Evolutionary conservation across 1,140 invertebrate species (phyloP).

Genomic region (Palaemon carinicauda): DNA sequence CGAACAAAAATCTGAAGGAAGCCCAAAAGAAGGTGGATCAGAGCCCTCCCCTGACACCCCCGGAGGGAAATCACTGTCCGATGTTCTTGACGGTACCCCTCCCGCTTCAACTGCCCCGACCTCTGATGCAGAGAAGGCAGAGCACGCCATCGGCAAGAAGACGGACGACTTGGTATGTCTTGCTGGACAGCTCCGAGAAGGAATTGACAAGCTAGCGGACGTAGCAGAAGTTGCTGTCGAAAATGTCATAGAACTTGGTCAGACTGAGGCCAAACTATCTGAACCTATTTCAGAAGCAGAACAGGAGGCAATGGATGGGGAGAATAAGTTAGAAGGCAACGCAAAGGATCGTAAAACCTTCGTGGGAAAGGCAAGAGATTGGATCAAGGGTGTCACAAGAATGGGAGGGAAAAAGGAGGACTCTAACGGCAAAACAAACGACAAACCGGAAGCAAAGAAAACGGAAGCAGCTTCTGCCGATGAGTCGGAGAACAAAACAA

Average conservation of each 20-base stretch:
- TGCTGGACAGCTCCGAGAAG: slow-evolving; percentile 3
- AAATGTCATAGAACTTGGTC: neutral
- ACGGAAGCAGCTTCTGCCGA: too few relatives aligned
- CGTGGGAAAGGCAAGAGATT: slow-evolving; percentile 32
- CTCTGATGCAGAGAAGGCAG: neutral
- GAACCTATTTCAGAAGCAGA: neutral
- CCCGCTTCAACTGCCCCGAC: neutral
- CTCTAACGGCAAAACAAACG: neutral
- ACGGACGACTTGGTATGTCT: slow-evolving; percentile 2
- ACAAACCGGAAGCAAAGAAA: too few relatives aligned
- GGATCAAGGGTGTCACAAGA: slow-evolving; percentile 34
- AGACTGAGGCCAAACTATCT: neutral
- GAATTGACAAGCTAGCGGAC: neutral
- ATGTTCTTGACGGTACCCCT: slow-evolving; percentile 2
- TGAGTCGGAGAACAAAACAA: too few relatives aligned
- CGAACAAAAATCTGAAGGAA: neutral
- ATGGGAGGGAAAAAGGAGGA: slow-evolving; percentile 7
- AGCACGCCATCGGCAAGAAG: neutral
- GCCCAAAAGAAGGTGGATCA: neutral
- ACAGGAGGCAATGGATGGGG: slow-evolving; percentile 29
- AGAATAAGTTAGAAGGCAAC: neutral
- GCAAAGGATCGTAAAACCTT: slow-evolving; percentile 17
- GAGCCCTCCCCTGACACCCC: slow-evolving; percentile 18
- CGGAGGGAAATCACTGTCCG: neutral
- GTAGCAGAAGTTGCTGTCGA: neutral